Conservation (phyloP, 2,888 invertebrate species). For the Drosophila demipolita region DNA sequence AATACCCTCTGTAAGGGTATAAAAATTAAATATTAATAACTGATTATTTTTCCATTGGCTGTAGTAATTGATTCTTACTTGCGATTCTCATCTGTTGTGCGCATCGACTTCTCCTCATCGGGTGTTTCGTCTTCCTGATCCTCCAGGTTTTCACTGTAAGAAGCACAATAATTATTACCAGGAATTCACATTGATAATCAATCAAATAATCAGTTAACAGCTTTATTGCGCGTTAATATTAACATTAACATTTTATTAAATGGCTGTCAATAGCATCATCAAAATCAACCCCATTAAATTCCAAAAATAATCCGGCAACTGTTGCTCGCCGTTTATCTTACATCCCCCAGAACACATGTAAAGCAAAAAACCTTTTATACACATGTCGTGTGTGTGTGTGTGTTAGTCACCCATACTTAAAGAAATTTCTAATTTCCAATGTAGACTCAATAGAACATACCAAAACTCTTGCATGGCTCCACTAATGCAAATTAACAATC, state of each 20-base stretch:
- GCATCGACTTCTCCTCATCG: conserved; percentile 89
- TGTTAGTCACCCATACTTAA: conserved; percentile 23
- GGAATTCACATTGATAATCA: background rate
- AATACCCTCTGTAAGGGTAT: conserved; percentile 16
- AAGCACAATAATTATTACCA: background rate
- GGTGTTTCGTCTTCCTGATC: conserved; percentile 89
- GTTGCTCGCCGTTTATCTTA: conserved; percentile 54
- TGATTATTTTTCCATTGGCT: background rate
- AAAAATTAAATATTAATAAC: conserved; percentile 1
- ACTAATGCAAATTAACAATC: background rate
- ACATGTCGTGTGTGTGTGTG: conserved; percentile 18
- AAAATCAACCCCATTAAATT: conserved; percentile 43
- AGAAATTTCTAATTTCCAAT: conserved; percentile 42
- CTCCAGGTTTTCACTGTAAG: conserved; percentile 76
- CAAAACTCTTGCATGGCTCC: conserved; percentile 62
- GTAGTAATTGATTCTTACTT: conserved; percentile 86
- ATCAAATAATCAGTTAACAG: background rate
- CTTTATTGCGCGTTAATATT: background rate
- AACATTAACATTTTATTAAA: background rate
- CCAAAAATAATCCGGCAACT: conserved; percentile 58
- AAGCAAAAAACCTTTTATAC: conserved; percentile 4
- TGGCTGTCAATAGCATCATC: conserved; percentile 1
- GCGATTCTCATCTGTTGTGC: conserved; percentile 89
- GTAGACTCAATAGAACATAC: conserved; percentile 44
- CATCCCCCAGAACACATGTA: conserved; percentile 34